Base-by-base conservation (phyloP, 2,797 vertebrate species). In the Cuculus canorus region DNA sequence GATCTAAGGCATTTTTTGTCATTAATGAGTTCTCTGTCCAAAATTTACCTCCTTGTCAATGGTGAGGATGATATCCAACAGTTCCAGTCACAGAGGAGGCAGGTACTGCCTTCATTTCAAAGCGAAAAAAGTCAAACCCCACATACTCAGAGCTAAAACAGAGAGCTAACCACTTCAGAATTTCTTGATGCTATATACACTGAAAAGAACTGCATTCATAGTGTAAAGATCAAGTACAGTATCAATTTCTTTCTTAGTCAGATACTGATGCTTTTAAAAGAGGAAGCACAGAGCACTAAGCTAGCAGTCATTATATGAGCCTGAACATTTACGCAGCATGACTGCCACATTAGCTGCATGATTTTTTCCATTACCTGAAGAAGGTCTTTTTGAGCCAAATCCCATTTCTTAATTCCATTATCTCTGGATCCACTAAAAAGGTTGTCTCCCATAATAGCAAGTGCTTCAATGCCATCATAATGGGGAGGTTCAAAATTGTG, bases 391-490 rank as follows among this genome's bases (percentile, higher is more conserved):
- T 99, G 99, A 92, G 98, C 95, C 91, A 99, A 98, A 97, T 99
- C 99, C 99, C 99, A 99, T 97, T 99, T 99, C 97, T 99, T 99
- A 97, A 99, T 99, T 91, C 99, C 99, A 41, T 99, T 99, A 96
- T 99, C 99, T 91, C 99, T 98, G 64, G 99, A 99, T 84, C 99
- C 99, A 71, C 99, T 99, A 87, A 99, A 99, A 33, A 99, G 97
- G 48, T 98, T 98, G 94, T 99, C 98, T 17, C 99, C 99, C 94
- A 98, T 98, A 90, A 99, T 98, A 86, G 99, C 98, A 92, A 99
- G 98, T 0, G 99, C 99, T 98, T 99, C 99, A 39, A 99, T 99
- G 28, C 99, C 99, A 43, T 99, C 99, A 54, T 99, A 99, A 96
- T 99, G 99, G 16, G 99, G 99, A 5, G 99, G 99, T 82, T 99